Percentiles rank a stretch among this genome's conserved stretches.
These are phyloP conservation scores for Leptodactylus fuscus DNA, from an alignment of 2,113 vertebrate species.

Conservation along the genomic window DNA sequence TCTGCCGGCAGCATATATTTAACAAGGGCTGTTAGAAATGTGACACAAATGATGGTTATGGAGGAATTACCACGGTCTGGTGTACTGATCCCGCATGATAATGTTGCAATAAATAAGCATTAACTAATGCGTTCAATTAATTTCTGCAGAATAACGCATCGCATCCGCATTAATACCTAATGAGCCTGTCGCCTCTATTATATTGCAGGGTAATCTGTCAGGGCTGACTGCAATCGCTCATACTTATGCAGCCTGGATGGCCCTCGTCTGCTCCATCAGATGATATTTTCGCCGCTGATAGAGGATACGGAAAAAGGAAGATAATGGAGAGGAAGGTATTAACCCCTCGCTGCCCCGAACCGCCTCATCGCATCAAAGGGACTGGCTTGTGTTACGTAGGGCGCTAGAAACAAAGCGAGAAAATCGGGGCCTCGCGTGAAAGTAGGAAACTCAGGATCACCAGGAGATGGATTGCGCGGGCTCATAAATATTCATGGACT, in stretches of 20 bases:
- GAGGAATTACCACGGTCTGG: conserved; percentile 55
- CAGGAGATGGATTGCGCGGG: too few species aligned
- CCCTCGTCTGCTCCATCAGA: conserved; percentile 28
- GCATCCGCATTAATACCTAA: conserved; percentile 56
- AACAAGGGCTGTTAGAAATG: conserved; percentile 58
- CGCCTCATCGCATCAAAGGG: too few species aligned
- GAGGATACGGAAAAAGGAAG: not conserved
- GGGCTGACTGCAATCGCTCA: conserved; percentile 29
- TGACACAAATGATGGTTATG: conserved; percentile 57
- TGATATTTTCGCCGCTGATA: conserved; percentile 24
- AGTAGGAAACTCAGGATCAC: too few species aligned
- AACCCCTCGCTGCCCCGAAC: not conserved
- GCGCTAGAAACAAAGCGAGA: too few species aligned
- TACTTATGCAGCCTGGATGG: conserved; percentile 35
- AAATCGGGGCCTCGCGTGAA: too few species aligned
- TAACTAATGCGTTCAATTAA: conserved; percentile 60
- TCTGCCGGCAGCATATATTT: conserved; percentile 53
- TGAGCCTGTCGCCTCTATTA: conserved; percentile 54
- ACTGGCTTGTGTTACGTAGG: too few species aligned
- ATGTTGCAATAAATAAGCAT: conserved; percentile 56
- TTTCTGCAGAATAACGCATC: conserved; percentile 55
- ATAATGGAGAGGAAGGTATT: conserved; percentile 26
- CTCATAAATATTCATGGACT: too few species aligned
- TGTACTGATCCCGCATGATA: conserved; percentile 58
- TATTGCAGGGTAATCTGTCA: conserved; percentile 53